These are phyloP conservation scores for Neoscelio sp. DNA, from an alignment of 2,888 invertebrate genomes.

Conservation along the genomic window DNA sequence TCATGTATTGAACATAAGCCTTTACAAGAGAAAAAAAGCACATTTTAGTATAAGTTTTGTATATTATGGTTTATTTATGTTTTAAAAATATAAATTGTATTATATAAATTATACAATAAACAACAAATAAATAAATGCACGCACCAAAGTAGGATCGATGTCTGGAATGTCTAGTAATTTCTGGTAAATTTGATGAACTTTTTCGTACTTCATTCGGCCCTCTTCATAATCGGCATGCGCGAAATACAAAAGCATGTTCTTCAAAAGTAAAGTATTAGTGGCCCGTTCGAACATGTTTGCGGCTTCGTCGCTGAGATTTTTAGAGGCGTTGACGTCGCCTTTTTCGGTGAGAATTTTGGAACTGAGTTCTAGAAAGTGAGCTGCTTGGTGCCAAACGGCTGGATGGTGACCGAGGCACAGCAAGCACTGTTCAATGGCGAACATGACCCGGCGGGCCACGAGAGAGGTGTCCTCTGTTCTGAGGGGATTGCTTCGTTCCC, in stretches of 20 bases:
- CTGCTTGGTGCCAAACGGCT: conserved; percentile 99
- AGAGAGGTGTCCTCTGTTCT: conserved; percentile 97
- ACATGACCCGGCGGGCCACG: conserved; percentile 97
- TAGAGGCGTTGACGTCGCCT: conserved; percentile 97
- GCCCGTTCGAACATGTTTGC: conserved; percentile 98
- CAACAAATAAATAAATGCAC: too few species aligned
- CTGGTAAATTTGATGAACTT: conserved; percentile 98
- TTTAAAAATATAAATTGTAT: too few species aligned
- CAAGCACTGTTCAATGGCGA: conserved; percentile 98
- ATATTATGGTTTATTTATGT: not conserved
- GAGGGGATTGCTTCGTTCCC: conserved; percentile 98
- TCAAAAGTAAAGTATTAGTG: conserved; percentile 93
- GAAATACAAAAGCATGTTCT: conserved; percentile 97
- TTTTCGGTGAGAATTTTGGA: conserved; percentile 97
- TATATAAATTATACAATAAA: too few species aligned
- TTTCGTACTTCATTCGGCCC: conserved; percentile 97
- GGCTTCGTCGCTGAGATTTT: conserved; percentile 97
- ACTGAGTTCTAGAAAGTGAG: conserved; percentile 97
- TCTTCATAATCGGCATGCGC: conserved; percentile 99
- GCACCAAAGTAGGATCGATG: conserved; percentile 97
- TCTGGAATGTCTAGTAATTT: conserved; percentile 94
- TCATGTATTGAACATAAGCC: conserved; percentile 99
- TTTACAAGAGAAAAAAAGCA: too few species aligned
- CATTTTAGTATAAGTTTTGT: too few species aligned
- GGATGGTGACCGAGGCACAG: conserved; percentile 98